A percentile compares a stretch with the other conserved stretches of the same genome.
Evolutionary conservation across 2,113 vertebrate species (phyloP).

Genomic region (Mobula birostris): DNA sequence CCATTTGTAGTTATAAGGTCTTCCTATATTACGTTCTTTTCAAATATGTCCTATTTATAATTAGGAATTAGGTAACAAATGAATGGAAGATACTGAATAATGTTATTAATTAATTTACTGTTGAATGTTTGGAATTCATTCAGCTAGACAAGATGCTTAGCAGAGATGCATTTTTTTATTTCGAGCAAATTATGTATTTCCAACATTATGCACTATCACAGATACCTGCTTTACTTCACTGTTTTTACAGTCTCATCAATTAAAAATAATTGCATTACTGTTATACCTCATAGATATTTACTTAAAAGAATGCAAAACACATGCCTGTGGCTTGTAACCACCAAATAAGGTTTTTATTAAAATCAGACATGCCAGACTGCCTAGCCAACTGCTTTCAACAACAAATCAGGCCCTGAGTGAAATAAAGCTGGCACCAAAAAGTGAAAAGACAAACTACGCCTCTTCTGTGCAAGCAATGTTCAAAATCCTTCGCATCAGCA

Average conservation of each 20-base stretch:
- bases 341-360: slow-evolving; percentile 42
- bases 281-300: slow-evolving; percentile 37
- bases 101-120: not conserved
- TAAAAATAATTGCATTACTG: slow-evolving; percentile 36
- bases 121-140: slow-evolving; percentile 22
- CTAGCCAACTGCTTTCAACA: slow-evolving; percentile 41
- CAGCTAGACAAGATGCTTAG: not conserved
- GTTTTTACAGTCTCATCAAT: slow-evolving; percentile 34
- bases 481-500: not conserved
- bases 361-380: slow-evolving; percentile 41
- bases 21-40: not conserved
- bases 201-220: slow-evolving; percentile 21
- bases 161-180: not conserved
- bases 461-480: not conserved
- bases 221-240: not conserved
- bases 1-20: not conserved
- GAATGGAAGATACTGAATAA: not conserved
- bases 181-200: slow-evolving; percentile 30
- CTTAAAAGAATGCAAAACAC: slow-evolving; percentile 45
- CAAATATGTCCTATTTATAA: not conserved
- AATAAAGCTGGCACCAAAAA: not conserved
- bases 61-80: not conserved
- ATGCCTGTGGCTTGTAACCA: slow-evolving; percentile 54
- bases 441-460: slow-evolving; percentile 11
- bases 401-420: slow-evolving; percentile 38